These are phyloP conservation scores for Echeneis naucrates DNA, from an alignment of 2,797 vertebrate species.

Conservation along the genomic window DNA sequence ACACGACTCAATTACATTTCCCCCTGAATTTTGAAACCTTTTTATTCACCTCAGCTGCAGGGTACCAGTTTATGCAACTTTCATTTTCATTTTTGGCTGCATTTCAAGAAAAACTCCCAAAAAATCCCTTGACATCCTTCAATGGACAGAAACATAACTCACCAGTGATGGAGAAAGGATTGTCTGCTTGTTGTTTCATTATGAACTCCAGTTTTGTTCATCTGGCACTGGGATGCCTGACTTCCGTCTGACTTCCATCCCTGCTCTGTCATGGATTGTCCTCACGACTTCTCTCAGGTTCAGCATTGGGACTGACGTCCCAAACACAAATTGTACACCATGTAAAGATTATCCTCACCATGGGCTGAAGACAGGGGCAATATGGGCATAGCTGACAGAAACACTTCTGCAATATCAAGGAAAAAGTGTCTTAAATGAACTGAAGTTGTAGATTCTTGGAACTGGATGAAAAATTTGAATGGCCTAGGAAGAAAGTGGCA, in stretches of 20 bases:
- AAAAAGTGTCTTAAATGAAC: no score
- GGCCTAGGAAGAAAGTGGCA: not conserved
- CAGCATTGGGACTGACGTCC: slow-evolving; percentile 30
- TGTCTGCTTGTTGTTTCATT: slow-evolving; percentile 25
- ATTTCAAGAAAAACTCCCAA: no score
- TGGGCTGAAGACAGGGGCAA: slow-evolving; percentile 17
- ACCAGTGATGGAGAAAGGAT: not conserved
- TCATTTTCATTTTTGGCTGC: slow-evolving; percentile 16
- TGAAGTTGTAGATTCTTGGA: not conserved
- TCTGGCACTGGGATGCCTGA: slow-evolving; percentile 30
- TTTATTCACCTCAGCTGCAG: not conserved
- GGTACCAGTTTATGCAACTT: slow-evolving; percentile 24
- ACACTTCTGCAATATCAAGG: slow-evolving; percentile 28
- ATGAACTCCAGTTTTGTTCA: slow-evolving; percentile 38
- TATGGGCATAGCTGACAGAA: slow-evolving; percentile 32
- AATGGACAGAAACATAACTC: slow-evolving; percentile 23
- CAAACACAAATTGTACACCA: slow-evolving; percentile 32
- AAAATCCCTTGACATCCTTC: no score
- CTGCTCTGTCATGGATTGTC: slow-evolving; percentile 43
- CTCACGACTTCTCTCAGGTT: slow-evolving; percentile 41
- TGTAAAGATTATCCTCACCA: slow-evolving; percentile 34
- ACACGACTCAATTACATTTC: slow-evolving; percentile 11
- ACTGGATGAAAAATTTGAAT: not conserved
- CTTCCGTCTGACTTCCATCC: slow-evolving; percentile 39
- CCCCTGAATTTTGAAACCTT: not conserved